Conservation (phyloP, 2,888 invertebrate species). For the Junonia oenone region DNA sequence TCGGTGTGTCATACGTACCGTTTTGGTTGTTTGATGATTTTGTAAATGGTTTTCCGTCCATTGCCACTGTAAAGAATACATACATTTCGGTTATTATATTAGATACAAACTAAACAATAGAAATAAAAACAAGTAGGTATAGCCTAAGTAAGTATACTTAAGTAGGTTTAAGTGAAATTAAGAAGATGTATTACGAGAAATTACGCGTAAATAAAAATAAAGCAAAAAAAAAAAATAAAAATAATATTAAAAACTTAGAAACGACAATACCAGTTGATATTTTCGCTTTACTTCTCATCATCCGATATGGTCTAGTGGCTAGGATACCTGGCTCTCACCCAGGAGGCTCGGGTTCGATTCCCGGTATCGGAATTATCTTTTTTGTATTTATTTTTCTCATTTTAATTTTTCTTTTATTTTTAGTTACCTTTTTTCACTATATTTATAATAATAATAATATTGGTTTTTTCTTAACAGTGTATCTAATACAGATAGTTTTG, state of each 20-base stretch:
- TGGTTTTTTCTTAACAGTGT: too few relatives aligned
- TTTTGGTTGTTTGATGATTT: slow-evolving; percentile 46
- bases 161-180: too few relatives aligned
- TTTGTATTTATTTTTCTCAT: slow-evolving; percentile 58
- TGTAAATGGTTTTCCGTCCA: slow-evolving; percentile 64
- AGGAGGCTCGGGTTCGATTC: slow-evolving; percentile 87
- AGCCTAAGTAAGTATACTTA: too few relatives aligned
- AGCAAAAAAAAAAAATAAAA: not conserved
- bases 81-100: not conserved
- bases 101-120: too few relatives aligned
- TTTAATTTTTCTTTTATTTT: not conserved
- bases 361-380: slow-evolving; percentile 79
- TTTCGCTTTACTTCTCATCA: slow-evolving; percentile 74
- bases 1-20: slow-evolving; percentile 51
- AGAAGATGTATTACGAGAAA: too few relatives aligned
- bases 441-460: too few relatives aligned
- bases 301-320: slow-evolving; percentile 26
- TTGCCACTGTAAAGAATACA: slow-evolving; percentile 53
- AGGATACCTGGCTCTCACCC: slow-evolving; percentile 28
- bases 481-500: too few relatives aligned
- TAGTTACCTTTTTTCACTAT: not conserved
- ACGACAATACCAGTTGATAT: not conserved
- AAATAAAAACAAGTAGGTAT: too few relatives aligned
- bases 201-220: too few relatives aligned
- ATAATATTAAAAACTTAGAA: not conserved